Base-by-base conservation (phyloP, 2,888 invertebrate genomes). In the Leptura quadrifasciata region DNA sequence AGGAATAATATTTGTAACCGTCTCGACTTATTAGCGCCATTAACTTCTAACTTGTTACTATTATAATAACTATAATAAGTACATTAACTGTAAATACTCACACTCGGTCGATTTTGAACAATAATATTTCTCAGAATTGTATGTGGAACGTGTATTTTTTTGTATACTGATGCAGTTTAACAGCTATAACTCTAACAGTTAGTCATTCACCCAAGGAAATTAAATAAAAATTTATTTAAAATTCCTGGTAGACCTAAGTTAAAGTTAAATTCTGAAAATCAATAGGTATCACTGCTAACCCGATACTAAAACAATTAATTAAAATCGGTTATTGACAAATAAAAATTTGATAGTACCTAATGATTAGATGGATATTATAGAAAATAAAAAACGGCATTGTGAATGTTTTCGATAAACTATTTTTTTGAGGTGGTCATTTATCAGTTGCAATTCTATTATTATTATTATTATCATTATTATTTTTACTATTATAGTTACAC, bases 91-190 rank as follows among this genome's bases (percentile, higher is more conserved):
- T 72, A 64, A 47, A 27, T 52, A 67, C 67, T 57, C 52, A 74
- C 74, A 74, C 58, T 58, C 52, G 39, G 58, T 15, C 27, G 74
- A 12, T 52, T 60, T 24, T 20, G 68, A 74, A 74, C 74, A 74
- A 74, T 74, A 57, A 74, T 60, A 27, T 47, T 67, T 74, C 74
- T 47, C 74, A 74, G 65, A 39, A 65, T 74, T 74, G 58, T 74
- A 24, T 10, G n/a, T 17, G 15, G 10, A 24, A 20, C 20, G 9
- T 47, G 60, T 31, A 27, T 57, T 73, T 58, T 18, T 27, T 17
- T 61, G 10, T 61, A 12, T 21, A 24, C 18, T 27, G 12, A 70
- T 24, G 35, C 17, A 61, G 39, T 57, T 3, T 54, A 24, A 54
- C 17, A 54, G 67, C 24, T 21, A 24, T 15, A 31, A 54, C 54